Base-by-base conservation (phyloP, 2,888 invertebrate genomes). In the Hanleya hanleyi region DNA sequence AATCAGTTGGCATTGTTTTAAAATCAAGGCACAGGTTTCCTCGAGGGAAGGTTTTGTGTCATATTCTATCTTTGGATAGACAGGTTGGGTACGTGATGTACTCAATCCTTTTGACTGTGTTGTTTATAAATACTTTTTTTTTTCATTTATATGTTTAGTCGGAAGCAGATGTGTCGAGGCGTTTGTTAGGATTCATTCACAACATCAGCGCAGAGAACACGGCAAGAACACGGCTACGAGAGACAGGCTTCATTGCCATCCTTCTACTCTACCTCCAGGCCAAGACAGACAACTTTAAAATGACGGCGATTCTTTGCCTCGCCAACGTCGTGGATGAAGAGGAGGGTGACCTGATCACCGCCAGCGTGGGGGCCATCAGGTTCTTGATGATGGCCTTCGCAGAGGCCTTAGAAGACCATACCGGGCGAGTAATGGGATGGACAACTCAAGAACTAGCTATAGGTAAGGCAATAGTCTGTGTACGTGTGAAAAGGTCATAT, bases 321-420 rank as follows among this genome's bases (percentile, higher is more conserved):
- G 81, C 83, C n/a, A 77, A 80, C 29, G 72, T 84, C 7, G 74
- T 83, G 18, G 74, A 83, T 62, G 84, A 84, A 67, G 50, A 78
- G 36, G 80, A 83, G 49, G 74, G 82, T 67, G 76, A 76, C 29
- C 71, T 81, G 2, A 67, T 84, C 1, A 72, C 77, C 50, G 62
- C 78, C 9, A 77, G 78, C 3, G 71, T 37, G 9, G 70, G 71
- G 1, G 61, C 67, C 9, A 77, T 84, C 18, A 69, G 74, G 49
- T 75, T 74, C 37, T 49, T 82, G 22, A 47, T 81, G 50, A 67
- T 41, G 5, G 61, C 65, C 32, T 29, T 82, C n/a, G 33, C 18
- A 26, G 73, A 74, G 2, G 76, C 77, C 4, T 47, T 77, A 67
- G 32, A 65, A 15, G 47, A 62, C 2, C 36, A 29, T 7, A 37